A percentile compares a stretch with the other conserved stretches of the same genome.
These are phyloP conservation scores for Pecten maximus DNA, from an alignment of 2,888 invertebrate genomes.

Conservation along the genomic window DNA sequence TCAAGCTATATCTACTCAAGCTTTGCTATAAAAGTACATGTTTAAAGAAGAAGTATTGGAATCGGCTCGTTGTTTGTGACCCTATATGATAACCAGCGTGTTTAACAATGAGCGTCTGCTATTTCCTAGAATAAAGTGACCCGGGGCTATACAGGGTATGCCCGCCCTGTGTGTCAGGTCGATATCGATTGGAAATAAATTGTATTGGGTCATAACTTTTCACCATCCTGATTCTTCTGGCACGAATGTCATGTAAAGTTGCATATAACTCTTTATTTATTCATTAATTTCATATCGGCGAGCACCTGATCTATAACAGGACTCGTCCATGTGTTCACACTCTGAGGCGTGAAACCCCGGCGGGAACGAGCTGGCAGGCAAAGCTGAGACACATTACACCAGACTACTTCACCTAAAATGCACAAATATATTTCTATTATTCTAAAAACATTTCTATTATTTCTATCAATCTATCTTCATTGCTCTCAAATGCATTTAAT, in stretches of 20 bases:
- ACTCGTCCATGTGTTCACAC: not conserved
- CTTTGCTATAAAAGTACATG: too few relatives aligned
- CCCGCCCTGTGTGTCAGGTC: not conserved
- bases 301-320: not conserved
- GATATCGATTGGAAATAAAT: not conserved
- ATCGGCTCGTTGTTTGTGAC: too few relatives aligned
- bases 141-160: not conserved
- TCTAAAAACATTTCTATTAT: not conserved
- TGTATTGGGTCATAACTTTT: constrained; percentile 10
- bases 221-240: constrained; percentile 17
- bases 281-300: not conserved
- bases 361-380: not conserved
- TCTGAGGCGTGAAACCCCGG: not conserved
- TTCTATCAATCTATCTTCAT: not conserved
- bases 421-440: not conserved
- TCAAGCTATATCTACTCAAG: too few relatives aligned
- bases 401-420: not conserved
- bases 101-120: not conserved
- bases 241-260: constrained; percentile 19
- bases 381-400: not conserved
- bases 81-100: not conserved
- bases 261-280: constrained; percentile 32
- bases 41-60: too few relatives aligned
- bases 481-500: not conserved
- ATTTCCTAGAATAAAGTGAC: not conserved